phyloP scores from a whole-genome alignment of 2,888 invertebrate species.

The Sclerodermus sp. region DNA sequence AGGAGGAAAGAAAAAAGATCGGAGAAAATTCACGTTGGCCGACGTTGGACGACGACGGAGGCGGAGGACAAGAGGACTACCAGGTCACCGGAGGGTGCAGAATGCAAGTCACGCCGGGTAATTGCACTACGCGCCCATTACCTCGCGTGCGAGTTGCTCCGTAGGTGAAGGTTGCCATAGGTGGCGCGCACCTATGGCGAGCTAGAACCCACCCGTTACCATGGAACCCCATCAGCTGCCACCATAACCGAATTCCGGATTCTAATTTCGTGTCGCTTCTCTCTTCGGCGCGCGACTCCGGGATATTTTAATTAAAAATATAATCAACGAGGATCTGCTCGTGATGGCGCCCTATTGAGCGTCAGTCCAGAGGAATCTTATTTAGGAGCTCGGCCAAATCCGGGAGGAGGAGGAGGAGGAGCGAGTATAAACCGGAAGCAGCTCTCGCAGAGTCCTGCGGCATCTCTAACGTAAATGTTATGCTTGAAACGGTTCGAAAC shows the following conservation, averaged over 20 bases:
- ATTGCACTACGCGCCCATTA: conserved; percentile 47
- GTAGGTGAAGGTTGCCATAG: conserved; percentile 28
- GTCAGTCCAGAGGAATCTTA: too few species aligned
- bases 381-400: too few species aligned
- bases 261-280: too few species aligned
- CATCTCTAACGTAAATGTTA: conserved; percentile 43
- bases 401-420: too few species aligned
- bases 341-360: too few species aligned
- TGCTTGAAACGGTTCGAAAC: conserved; percentile 46
- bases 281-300: too few species aligned
- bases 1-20: conserved; percentile 12
- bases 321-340: too few species aligned
- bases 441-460: conserved; percentile 25
- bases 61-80: conserved; percentile 28
- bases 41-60: conserved; percentile 1
- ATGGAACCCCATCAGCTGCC: conserved; percentile 3
- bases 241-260: too few species aligned
- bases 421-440: conserved; percentile 34
- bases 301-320: too few species aligned
- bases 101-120: conserved; percentile 55
- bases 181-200: conserved; percentile 17
- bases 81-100: conserved; percentile 26
- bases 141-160: conserved; percentile 32
- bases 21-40: conserved; percentile 7
- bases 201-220: background rate